phyloP scores from a whole-genome alignment of 2,888 invertebrate genomes.

The Nineta flava region DNA sequence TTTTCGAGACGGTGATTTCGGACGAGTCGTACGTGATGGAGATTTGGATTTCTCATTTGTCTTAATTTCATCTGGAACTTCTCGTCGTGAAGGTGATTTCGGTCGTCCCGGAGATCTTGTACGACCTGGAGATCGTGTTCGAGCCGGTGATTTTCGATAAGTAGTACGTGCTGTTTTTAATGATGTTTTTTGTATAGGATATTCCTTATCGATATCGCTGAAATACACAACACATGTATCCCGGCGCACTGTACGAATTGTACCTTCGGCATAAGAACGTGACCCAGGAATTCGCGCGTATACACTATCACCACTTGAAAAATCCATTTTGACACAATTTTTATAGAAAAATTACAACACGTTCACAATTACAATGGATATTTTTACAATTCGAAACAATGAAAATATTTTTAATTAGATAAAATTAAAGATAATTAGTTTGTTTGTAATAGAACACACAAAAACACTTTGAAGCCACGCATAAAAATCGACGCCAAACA shows the following conservation, averaged over 20 bases:
- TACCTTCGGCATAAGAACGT: not conserved
- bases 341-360: not conserved
- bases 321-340: constrained; percentile 2
- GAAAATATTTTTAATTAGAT: not conserved
- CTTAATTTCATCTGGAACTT: constrained; percentile 25
- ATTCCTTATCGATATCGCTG: not conserved
- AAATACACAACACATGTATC: too few relatives aligned
- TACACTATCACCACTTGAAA: constrained; percentile 3
- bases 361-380: not conserved
- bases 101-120: constrained; percentile 13
- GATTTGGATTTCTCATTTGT: constrained; percentile 22
- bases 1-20: constrained; percentile 12
- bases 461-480: constrained; percentile 4
- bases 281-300: constrained; percentile 4
- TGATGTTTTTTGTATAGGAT: not conserved
- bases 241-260: not conserved
- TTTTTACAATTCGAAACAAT: not conserved
- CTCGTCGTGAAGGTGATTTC: constrained; percentile 25
- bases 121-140: constrained; percentile 12
- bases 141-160: constrained; percentile 10
- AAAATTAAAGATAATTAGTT: not conserved
- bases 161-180: constrained; percentile 1
- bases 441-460: constrained; percentile 3
- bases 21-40: constrained; percentile 9
- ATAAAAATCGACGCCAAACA: constrained; percentile 7